Percentiles rank a stretch among this genome's conserved stretches.
Conservation (phyloP, 2,797 vertebrate species). For the Galagoides demidoff region DNA sequence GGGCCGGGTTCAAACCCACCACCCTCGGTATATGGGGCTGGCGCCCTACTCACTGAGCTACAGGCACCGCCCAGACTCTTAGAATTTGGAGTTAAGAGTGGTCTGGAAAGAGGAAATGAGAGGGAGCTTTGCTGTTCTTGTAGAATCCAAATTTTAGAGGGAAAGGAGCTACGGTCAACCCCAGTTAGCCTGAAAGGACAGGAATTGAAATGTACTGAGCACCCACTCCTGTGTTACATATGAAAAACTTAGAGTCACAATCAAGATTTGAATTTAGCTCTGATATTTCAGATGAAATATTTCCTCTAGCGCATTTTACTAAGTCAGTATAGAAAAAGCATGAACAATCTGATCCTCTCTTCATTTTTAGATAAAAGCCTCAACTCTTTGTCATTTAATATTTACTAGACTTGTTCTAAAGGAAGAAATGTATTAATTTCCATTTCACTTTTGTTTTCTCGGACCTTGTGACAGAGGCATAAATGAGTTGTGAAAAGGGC, state of each 20-base stretch:
- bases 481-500: background rate
- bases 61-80: too few relatives aligned
- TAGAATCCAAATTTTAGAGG: constrained; percentile 27
- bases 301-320: background rate
- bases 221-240: constrained; percentile 7
- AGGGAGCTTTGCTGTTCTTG: background rate
- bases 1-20: too few relatives aligned
- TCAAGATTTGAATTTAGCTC: constrained; percentile 38
- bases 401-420: constrained; percentile 37
- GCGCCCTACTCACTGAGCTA: too few relatives aligned
- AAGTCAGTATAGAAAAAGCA: background rate
- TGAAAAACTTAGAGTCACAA: background rate
- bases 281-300: constrained; percentile 25
- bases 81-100: constrained; percentile 30
- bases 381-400: background rate
- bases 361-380: constrained; percentile 43
- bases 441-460: constrained; percentile 16
- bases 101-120: constrained; percentile 40
- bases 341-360: background rate
- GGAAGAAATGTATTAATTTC: constrained; percentile 16
- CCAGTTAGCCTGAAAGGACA: background rate
- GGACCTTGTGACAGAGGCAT: background rate
- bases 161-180: background rate
- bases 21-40: too few relatives aligned
- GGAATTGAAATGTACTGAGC: constrained; percentile 10